A percentile compares a stretch with the other conserved stretches of the same genome.
Evolutionary conservation across 2,113 vertebrate genomes (phyloP).

Genomic region (Hypanus sabinus): DNA sequence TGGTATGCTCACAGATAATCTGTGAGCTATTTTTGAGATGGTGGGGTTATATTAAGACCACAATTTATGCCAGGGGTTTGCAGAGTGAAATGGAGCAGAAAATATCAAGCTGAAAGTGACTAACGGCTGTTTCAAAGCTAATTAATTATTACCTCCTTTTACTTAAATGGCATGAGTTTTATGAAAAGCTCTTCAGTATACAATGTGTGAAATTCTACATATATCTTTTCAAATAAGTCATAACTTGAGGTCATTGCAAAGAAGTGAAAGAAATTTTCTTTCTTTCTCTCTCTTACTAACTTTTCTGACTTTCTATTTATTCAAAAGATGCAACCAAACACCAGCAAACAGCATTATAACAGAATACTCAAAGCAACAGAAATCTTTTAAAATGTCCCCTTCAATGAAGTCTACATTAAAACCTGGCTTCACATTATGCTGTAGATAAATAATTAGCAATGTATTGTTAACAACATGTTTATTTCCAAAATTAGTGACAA

Average conservation of each 20-base stretch:
- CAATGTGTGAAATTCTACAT: background rate
- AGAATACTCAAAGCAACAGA: background rate
- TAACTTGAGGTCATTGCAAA: background rate
- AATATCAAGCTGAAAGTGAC: background rate
- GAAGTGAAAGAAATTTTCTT: background rate
- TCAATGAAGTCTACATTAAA: background rate
- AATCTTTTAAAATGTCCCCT: background rate
- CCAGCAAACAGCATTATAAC: background rate
- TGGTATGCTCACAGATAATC: background rate
- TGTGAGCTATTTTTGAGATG: background rate
- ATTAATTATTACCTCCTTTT: background rate
- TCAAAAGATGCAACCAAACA: background rate
- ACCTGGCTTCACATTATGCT: background rate
- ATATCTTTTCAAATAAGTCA: background rate
- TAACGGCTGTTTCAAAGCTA: background rate
- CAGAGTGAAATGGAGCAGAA: background rate
- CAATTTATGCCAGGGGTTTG: background rate
- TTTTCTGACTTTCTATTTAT: too few species aligned
- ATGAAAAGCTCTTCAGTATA: background rate
- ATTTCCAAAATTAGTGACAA: background rate
- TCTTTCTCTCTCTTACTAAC: too few species aligned
- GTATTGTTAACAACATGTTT: background rate
- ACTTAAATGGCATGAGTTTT: background rate
- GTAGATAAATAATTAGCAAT: background rate
- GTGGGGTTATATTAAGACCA: background rate